phyloP scores from a whole-genome alignment of 1,140 invertebrate genomes.

The Fragariocoptes setiger region DNA sequence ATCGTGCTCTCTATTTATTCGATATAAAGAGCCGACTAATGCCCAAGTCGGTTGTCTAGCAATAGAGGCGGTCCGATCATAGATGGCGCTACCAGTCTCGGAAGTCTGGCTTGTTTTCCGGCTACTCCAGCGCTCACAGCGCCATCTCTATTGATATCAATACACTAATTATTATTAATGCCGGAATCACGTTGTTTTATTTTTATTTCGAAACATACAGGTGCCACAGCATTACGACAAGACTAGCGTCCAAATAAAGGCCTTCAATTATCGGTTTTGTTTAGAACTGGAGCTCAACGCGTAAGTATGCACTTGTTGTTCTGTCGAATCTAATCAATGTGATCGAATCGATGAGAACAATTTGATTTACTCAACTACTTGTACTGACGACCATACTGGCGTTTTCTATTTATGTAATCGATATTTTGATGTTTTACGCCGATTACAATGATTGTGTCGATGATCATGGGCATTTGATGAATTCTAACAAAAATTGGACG shows the following conservation, averaged over 20 bases:
- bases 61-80: too few relatives aligned
- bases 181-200: too few relatives aligned
- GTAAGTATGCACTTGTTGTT: conserved; percentile 28
- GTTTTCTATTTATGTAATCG: background rate
- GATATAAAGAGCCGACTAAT: too few relatives aligned
- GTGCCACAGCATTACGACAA: conserved; percentile 47
- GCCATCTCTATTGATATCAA: too few relatives aligned
- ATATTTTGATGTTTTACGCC: background rate
- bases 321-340: background rate
- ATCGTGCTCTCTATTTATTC: too few relatives aligned
- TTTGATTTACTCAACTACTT: background rate
- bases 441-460: background rate
- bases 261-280: conserved; percentile 79
- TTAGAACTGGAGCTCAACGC: conserved; percentile 76
- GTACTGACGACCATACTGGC: background rate
- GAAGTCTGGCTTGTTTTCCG: too few relatives aligned
- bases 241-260: conserved; percentile 69
- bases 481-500: background rate
- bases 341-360: background rate
- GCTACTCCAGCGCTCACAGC: too few relatives aligned
- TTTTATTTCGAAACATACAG: too few relatives aligned
- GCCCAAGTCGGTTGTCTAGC: too few relatives aligned
- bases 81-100: too few relatives aligned
- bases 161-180: too few relatives aligned
- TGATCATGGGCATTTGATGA: background rate